These are phyloP conservation scores for Eumacrocentrus americanus DNA, from an alignment of 2,888 invertebrate species.

Conservation along the genomic window DNA sequence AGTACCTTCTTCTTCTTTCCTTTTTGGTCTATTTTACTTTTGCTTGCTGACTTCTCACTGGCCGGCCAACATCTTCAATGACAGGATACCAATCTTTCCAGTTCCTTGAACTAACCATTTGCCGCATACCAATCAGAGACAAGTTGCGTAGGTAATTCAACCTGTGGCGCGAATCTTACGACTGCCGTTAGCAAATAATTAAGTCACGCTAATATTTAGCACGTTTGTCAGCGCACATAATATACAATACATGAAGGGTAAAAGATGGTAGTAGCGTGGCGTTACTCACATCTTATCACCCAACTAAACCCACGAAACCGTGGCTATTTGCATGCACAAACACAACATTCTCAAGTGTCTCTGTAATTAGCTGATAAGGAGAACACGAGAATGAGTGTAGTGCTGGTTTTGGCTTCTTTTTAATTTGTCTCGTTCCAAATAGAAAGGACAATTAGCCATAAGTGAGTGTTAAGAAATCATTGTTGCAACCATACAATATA, in stretches of 20 bases:
- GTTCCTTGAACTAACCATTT: background rate
- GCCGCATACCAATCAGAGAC: no score
- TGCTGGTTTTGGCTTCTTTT: no score
- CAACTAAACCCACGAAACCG: no score
- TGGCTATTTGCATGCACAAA: no score
- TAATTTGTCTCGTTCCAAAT: no score
- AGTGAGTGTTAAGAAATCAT: no score
- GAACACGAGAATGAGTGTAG: no score
- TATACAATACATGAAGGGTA: background rate
- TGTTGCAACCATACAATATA: no score
- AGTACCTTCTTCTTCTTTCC: conserved; percentile 18
- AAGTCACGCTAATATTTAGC: background rate
- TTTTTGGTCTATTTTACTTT: background rate
- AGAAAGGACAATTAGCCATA: no score
- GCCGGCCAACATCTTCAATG: background rate
- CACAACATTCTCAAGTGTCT: no score
- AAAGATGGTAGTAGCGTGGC: background rate
- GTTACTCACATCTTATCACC: no score
- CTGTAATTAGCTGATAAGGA: no score
- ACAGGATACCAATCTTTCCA: background rate
- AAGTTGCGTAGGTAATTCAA: background rate
- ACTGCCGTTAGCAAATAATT: background rate
- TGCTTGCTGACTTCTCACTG: background rate
- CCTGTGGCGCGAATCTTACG: background rate
- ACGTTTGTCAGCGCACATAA: background rate